phyloP scores from a whole-genome alignment of 2,888 invertebrate species.

The Protophormia terraenovae region DNA sequence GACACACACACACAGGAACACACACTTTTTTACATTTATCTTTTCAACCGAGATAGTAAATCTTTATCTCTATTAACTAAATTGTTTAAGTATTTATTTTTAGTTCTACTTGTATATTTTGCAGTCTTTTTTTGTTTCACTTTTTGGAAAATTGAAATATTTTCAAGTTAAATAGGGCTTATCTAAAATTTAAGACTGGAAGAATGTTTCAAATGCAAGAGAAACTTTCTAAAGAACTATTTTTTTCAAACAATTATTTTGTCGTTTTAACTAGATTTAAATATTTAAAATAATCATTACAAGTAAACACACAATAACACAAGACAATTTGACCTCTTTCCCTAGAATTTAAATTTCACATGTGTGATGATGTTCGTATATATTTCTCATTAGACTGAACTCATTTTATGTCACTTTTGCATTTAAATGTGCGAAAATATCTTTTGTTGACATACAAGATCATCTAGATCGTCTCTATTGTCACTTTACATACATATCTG shows the following conservation, averaged over 20 bases:
- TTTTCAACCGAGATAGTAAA: conserved; percentile 36
- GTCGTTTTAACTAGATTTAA: conserved; percentile 65
- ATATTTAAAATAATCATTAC: conserved; percentile 27
- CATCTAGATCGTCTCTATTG: conserved; percentile 43
- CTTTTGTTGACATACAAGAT: conserved; percentile 67
- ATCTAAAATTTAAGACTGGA: conserved; percentile 21
- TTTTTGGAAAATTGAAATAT: conserved; percentile 44
- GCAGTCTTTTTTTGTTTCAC: conserved; percentile 19
- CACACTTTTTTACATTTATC: background rate
- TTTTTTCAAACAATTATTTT: conserved; percentile 54
- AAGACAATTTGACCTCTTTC: conserved; percentile 15
- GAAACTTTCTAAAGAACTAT: conserved; percentile 39
- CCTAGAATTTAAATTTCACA: background rate
- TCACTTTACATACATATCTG: background rate
- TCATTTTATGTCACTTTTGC: conserved; percentile 55
- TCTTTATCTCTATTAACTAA: conserved; percentile 67
- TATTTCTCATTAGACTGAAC: background rate
- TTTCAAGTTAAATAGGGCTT: conserved; percentile 67
- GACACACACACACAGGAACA: conserved; percentile 27
- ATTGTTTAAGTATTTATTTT: conserved; percentile 41
- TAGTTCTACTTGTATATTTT: too few species aligned
- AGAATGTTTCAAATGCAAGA: background rate
- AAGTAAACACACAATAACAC: conserved; percentile 7
- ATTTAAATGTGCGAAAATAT: conserved; percentile 68
- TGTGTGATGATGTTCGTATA: background rate